Conservation (phyloP, 2,797 vertebrate genomes). For the Distichodus sexfasciatus region DNA sequence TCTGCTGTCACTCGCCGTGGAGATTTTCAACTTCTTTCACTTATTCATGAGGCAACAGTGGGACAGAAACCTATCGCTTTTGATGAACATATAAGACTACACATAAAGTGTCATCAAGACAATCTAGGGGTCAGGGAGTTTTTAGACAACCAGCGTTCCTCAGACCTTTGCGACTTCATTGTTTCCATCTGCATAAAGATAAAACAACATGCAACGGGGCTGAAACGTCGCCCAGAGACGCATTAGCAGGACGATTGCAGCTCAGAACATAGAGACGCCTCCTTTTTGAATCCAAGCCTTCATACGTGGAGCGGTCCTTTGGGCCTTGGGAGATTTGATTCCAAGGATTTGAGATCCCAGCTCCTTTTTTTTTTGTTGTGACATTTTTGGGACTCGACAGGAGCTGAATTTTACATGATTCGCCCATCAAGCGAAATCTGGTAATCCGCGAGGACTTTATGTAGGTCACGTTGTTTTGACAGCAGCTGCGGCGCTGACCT, state of each 20-base stretch:
- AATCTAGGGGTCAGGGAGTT: no score
- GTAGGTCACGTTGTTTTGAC: constrained; percentile 30
- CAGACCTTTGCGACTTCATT: constrained; percentile 52
- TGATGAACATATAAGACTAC: no score
- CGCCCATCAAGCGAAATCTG: constrained; percentile 16
- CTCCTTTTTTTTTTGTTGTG: constrained; percentile 28
- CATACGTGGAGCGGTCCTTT: constrained; percentile 21
- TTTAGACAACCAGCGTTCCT: no score
- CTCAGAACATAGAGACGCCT: constrained; percentile 4
- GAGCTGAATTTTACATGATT: constrained; percentile 25
- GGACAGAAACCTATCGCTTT: constrained; percentile 41
- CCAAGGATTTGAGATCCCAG: constrained; percentile 11
- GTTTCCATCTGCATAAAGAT: constrained; percentile 41
- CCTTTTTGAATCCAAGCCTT: constrained; percentile 6
- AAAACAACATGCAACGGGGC: constrained; percentile 53
- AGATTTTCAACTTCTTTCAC: constrained; percentile 56
- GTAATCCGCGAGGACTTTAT: constrained; percentile 35
- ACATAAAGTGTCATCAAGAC: no score
- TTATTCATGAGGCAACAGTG: constrained; percentile 48
- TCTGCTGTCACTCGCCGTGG: constrained; percentile 56
- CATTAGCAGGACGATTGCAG: constrained; percentile 51
- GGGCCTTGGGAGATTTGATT: constrained; percentile 22
- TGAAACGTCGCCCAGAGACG: constrained; percentile 66
- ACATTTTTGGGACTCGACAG: constrained; percentile 24
- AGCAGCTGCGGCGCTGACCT: constrained; percentile 13